Base-by-base conservation (phyloP, 2,888 invertebrate genomes). In the Lobophora halterata region DNA sequence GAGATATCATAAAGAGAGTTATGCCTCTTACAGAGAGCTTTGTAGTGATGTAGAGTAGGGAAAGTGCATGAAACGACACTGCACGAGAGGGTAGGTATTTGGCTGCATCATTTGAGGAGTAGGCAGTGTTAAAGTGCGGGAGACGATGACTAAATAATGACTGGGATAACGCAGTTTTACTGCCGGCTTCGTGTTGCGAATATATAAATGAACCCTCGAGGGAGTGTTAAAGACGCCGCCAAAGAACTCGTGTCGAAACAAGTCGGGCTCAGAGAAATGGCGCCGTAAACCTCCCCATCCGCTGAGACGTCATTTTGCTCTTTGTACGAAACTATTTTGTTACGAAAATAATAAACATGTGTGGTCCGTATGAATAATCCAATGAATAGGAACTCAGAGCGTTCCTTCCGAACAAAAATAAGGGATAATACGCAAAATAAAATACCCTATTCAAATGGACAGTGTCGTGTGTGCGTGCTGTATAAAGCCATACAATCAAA, bases 101-200 rank as follows among this genome's bases (percentile, higher is more conserved):
- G 63, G 58, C 71, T 83, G 83, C 82, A 83, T 81, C 81, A 83
- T 70, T 61, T 61, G 60, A 60, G 58, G 71, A 19, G 43, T 46
- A 46, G 51, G 41, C 44, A 46, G 35, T 21, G 27, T 36, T 30
- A 31, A 40, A 35, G 43, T 42, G 47, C 68, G 62, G 42, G 29
- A 29, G 74, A 79, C 75, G 85, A 86, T 87, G 86, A 86, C 87
- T 87, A 85, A 87, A 83, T 86, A 86, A 87, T 86, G 86, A 86
- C 83, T 71, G 66, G 83, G 78, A 82, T 87, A 86, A 87, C 86
- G 79, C 86, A 78, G 79, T 81, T 87, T 87, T 87, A 86, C 83
- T 81, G 79, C 86, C 66, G 72, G 64, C 77, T 81, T 75, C 86
- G 86, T 80, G 85, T 80, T 80, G 77, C 77, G 86, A 85, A 86